phyloP scores from a whole-genome alignment of 2,797 vertebrate species.

The Jordanella pulchra region DNA sequence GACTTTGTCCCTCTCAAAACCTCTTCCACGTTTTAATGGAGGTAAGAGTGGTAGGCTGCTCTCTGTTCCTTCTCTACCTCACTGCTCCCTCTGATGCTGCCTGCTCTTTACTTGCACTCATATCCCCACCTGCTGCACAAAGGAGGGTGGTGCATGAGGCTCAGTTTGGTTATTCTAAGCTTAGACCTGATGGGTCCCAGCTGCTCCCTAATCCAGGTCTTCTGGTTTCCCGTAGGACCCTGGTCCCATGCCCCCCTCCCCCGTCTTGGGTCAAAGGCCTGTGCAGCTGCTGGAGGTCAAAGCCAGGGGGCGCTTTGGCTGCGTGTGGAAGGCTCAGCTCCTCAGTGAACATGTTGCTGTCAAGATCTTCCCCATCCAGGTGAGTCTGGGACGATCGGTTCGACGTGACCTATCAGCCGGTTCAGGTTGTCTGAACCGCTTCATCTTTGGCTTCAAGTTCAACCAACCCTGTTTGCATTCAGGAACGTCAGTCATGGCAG shows the following conservation, averaged over 20 bases:
- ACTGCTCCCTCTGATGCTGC: slow-evolving; percentile 1
- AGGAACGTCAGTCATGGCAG: slow-evolving; percentile 99
- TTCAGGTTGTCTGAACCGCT: not conserved
- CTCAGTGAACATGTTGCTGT: slow-evolving; percentile 93
- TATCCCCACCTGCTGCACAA: not conserved
- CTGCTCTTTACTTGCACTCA: not conserved
- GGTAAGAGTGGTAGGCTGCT: not conserved
- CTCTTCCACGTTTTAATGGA: slow-evolving; percentile 96
- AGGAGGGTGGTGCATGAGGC: not conserved
- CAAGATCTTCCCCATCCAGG: slow-evolving; percentile 98
- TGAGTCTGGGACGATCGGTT: too few species aligned
- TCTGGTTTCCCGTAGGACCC: slow-evolving; percentile 82
- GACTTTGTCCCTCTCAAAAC: slow-evolving; percentile 85
- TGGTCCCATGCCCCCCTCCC: slow-evolving; percentile 91
- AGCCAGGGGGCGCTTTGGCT: slow-evolving; percentile 95
- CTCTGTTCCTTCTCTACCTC: not conserved
- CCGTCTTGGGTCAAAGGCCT: slow-evolving; percentile 90
- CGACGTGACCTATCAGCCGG: too few species aligned
- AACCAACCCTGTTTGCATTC: not conserved
- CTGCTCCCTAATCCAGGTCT: not conserved
- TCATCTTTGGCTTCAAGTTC: not conserved
- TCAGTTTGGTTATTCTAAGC: not conserved
- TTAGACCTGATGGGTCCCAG: not conserved
- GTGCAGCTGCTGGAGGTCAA: slow-evolving; percentile 95
- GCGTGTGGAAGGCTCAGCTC: slow-evolving; percentile 97